These are phyloP conservation scores for Phytoseiulus persimilis DNA, from an alignment of 2,888 invertebrate genomes.

Conservation along the genomic window DNA sequence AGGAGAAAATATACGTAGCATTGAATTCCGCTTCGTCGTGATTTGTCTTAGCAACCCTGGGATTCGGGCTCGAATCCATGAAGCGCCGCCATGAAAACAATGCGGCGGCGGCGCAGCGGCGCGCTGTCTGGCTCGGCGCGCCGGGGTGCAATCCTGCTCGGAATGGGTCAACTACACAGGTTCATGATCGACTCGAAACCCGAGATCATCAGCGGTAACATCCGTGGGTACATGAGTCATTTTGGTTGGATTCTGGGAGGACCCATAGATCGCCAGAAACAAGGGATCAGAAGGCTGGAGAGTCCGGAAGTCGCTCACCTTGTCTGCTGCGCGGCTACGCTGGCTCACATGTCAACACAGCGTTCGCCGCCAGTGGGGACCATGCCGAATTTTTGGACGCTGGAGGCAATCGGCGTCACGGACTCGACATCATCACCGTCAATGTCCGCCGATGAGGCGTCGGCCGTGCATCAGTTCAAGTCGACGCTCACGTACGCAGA, in stretches of 20 bases:
- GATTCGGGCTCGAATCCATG: too few species aligned
- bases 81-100: too few species aligned
- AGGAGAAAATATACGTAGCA: too few species aligned
- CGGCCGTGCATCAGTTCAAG: background rate
- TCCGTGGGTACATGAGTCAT: background rate
- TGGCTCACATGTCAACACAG: background rate
- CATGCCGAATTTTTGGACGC: background rate
- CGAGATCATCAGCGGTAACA: background rate
- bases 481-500: background rate
- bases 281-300: background rate
- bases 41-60: too few species aligned
- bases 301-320: background rate
- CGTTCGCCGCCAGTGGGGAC: background rate
- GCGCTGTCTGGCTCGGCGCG: too few species aligned
- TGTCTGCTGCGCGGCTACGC: background rate
- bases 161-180: background rate
- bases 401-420: background rate
- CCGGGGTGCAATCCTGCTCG: background rate
- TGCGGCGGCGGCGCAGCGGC: too few species aligned
- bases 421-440: background rate
- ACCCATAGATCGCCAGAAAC: background rate
- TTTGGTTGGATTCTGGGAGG: background rate
- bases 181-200: background rate
- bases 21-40: too few species aligned
- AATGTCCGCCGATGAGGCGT: background rate